Percentiles rank a stretch among this genome's conserved stretches.
phyloP scores from a whole-genome alignment of 2,113 vertebrate genomes.

The Ceyx margarethae region DNA sequence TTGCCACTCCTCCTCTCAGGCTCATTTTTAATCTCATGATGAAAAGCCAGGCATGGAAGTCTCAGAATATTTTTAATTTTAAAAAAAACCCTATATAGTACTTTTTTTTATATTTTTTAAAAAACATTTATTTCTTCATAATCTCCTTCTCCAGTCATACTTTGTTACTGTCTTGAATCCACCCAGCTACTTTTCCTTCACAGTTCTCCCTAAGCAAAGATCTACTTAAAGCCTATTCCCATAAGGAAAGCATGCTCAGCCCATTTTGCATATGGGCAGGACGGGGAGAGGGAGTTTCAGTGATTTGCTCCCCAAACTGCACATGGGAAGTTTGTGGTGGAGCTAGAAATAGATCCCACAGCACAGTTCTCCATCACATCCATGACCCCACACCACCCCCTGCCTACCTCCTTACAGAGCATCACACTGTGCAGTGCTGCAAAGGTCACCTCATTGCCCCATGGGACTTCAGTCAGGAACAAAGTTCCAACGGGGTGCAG shows the following conservation, averaged over 20 bases:
- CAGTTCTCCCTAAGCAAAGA: neutral
- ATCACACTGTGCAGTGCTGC: neutral
- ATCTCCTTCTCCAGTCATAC: neutral
- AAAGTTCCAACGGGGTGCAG: neutral
- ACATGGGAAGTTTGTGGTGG: neutral
- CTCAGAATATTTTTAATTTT: neutral
- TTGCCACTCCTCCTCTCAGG: neutral
- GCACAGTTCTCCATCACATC: neutral
- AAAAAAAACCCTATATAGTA: neutral
- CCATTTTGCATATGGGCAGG: neutral
- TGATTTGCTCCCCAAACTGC: neutral
- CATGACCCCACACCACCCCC: neutral
- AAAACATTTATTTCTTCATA: neutral
- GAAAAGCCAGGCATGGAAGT: neutral
- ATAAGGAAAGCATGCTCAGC: rapidly evolving
- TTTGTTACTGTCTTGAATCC: neutral
- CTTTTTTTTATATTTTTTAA: neutral
- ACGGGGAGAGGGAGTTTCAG: neutral
- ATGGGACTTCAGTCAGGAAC: neutral
- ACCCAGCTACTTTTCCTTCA: neutral
- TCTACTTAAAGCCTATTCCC: neutral
- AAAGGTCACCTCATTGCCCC: neutral
- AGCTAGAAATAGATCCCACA: conserved; percentile 12
- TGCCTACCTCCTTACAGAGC: neutral
- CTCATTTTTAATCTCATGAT: neutral